Evolutionary conservation across 2,113 vertebrate species (phyloP).

Genomic region (Nothobranchius kuhntae): DNA sequence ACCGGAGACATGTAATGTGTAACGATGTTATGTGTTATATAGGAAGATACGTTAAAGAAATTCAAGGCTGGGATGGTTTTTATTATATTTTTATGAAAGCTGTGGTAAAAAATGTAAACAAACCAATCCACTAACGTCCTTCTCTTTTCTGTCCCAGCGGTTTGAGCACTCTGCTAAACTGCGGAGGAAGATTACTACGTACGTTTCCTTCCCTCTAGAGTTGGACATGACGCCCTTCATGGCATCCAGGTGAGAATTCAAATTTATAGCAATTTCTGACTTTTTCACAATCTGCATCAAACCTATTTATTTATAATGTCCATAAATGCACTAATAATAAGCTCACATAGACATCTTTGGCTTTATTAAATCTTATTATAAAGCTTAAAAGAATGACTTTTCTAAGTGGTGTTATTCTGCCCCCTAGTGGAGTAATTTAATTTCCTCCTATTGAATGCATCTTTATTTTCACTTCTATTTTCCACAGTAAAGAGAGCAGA

Average conservation of each 20-base stretch:
- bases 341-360: not conserved
- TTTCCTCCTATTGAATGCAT: too few relatives aligned
- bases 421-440: slow-evolving; percentile 55
- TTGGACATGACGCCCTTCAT: slow-evolving; percentile 99
- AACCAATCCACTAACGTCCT: not conserved
- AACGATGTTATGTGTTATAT: slow-evolving; percentile 56
- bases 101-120: slow-evolving; percentile 16
- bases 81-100: slow-evolving; percentile 21
- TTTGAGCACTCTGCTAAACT: slow-evolving; percentile 97
- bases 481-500: slow-evolving; percentile 96
- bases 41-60: slow-evolving; percentile 17
- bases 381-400: not conserved
- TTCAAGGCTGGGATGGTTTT: slow-evolving; percentile 23
- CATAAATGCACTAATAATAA: not conserved
- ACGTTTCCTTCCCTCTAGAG: slow-evolving; percentile 97
- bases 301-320: not conserved
- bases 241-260: slow-evolving; percentile 90
- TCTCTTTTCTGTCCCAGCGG: slow-evolving; percentile 53
- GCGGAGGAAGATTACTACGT: slow-evolving; percentile 97
- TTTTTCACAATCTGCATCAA: too few relatives aligned
- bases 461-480: too few relatives aligned
- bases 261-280: too few relatives aligned
- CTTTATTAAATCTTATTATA: slow-evolving; percentile 1
- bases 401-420: slow-evolving; percentile 34
- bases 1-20: too few relatives aligned